Evolutionary conservation across 1,140 invertebrate species (phyloP), one percentile per base, ranked within the genome.

Genomic region (Macrobrachium nipponense): DNA sequence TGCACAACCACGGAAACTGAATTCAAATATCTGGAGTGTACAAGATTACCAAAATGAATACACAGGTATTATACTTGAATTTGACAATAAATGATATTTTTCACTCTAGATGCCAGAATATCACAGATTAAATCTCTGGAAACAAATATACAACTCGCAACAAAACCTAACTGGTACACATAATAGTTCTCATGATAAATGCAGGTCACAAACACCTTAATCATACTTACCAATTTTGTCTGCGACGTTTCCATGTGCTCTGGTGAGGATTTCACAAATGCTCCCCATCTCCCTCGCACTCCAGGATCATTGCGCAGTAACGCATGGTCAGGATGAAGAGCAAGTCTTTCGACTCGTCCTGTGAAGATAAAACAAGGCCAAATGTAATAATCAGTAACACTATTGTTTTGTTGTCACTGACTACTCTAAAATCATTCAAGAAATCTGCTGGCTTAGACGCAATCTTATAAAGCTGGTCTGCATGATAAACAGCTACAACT

Each of bases 301-400:
- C 97, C 73, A 99, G 91, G 90, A 99, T 98, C 96, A 99, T 98
- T 5, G 97, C 97, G 94, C 99, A 98, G 90, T 98, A 98, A 58
- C 97, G 93, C 27, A 94, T 94, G 20, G 98, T 99, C 80, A 99
- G 92, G 36, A 99, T 94, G 91, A 99, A 99, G 27, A 99, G 92
- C 66, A 97, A 92, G 91, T 99, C 98, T 92, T 98, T 98, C 73
- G 95, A 94, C 90, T 98, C 96, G 90, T 97, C 94, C 96, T 98
- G 91, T 18, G 88, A 94, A 93, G 88, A 68, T 82, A 89, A 89
- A 86, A 23, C 15, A 58, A 66, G 64, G 27, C 4, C 44, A 14
- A 44, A n/a, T 27, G 5, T 66, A 14, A 18, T 8, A 59, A 5
- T 62, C n/a, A n/a, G n/a, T 60, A n/a, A 36, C 1, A 36, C 27